Evolutionary conservation across 2,797 vertebrate species (phyloP).

Genomic region (Bryconaethiops microstoma): DNA sequence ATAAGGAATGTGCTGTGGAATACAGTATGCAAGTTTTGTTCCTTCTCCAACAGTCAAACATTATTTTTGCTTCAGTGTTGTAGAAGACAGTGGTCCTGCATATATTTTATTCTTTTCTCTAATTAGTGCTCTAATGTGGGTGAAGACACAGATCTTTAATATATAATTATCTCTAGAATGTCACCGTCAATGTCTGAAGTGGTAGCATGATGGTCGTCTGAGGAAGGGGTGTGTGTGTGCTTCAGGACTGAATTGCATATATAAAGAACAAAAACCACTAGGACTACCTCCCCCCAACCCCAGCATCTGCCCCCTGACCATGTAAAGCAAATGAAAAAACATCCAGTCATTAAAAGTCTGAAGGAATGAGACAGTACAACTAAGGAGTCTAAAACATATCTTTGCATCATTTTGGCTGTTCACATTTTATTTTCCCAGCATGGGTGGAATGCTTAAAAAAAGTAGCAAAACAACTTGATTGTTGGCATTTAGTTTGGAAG

Average conservation of each 20-base stretch:
- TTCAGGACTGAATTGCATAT: slow-evolving; percentile 72
- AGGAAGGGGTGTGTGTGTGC: slow-evolving; percentile 61
- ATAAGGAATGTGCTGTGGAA: slow-evolving; percentile 64
- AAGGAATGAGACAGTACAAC: slow-evolving; percentile 41
- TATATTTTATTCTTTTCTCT: slow-evolving; percentile 45
- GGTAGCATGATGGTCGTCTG: slow-evolving; percentile 43
- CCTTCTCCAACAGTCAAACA: slow-evolving; percentile 24
- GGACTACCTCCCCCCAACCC: slow-evolving; percentile 24
- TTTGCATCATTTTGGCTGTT: slow-evolving; percentile 61
- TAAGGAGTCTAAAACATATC: slow-evolving; percentile 44
- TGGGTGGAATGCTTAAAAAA: slow-evolving; percentile 54
- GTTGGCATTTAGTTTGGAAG: slow-evolving; percentile 70
- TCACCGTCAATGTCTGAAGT: slow-evolving; percentile 53
- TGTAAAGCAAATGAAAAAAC: slow-evolving; percentile 42
- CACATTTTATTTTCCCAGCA: slow-evolving; percentile 55
- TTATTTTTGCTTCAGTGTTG: slow-evolving; percentile 33
- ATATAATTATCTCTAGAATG: slow-evolving; percentile 53
- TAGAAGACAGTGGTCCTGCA: slow-evolving; percentile 54
- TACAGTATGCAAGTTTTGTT: slow-evolving; percentile 38
- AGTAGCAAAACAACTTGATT: slow-evolving; percentile 58
- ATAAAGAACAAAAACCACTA: slow-evolving; percentile 60
- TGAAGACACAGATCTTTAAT: slow-evolving; percentile 25
- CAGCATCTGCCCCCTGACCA: slow-evolving; percentile 56
- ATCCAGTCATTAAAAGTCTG: slow-evolving; percentile 25
- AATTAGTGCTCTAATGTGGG: slow-evolving; percentile 52